Evolutionary conservation across 1,140 invertebrate genomes (phyloP).

Genomic region (Hycleus cichorii): DNA sequence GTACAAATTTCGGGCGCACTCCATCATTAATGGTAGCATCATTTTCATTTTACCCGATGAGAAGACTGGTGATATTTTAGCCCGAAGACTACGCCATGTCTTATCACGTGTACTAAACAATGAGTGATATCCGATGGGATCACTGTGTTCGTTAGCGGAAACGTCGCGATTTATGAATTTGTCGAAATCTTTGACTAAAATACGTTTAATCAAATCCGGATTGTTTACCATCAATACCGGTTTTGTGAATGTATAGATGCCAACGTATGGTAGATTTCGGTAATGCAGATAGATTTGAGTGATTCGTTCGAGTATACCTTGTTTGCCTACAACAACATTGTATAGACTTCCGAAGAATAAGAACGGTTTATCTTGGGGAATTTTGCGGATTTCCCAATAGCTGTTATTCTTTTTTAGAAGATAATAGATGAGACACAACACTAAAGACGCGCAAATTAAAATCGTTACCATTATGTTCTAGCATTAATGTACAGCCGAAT

Average conservation of each 20-base stretch:
- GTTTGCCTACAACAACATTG: neutral
- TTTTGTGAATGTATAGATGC: too few species aligned
- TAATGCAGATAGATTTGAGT: slow-evolving; percentile 26
- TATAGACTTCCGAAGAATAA: slow-evolving; percentile 1
- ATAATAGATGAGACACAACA: neutral
- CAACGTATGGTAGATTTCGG: neutral
- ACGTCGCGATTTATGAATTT: neutral
- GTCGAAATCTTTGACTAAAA: too few species aligned
- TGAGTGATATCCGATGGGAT: slow-evolving; percentile 8
- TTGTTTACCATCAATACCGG: neutral
- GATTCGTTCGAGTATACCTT: neutral
- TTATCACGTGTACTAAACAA: neutral
- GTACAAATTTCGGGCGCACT: slow-evolving; percentile 27
- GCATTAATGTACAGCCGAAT: too few species aligned
- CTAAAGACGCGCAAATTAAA: too few species aligned
- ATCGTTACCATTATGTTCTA: too few species aligned
- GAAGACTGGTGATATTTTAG: slow-evolving; percentile 38
- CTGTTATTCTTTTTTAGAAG: neutral
- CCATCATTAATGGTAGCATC: slow-evolving; percentile 39
- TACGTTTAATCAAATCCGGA: slow-evolving; percentile 19
- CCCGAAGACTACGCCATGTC: slow-evolving; percentile 39
- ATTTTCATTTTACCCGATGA: slow-evolving; percentile 41
- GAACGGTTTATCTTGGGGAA: neutral
- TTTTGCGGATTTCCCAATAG: neutral
- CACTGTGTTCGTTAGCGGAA: slow-evolving; percentile 4